Evolutionary conservation across 2,797 vertebrate genomes (phyloP).

Genomic region (Enteromius fasciolatus): DNA sequence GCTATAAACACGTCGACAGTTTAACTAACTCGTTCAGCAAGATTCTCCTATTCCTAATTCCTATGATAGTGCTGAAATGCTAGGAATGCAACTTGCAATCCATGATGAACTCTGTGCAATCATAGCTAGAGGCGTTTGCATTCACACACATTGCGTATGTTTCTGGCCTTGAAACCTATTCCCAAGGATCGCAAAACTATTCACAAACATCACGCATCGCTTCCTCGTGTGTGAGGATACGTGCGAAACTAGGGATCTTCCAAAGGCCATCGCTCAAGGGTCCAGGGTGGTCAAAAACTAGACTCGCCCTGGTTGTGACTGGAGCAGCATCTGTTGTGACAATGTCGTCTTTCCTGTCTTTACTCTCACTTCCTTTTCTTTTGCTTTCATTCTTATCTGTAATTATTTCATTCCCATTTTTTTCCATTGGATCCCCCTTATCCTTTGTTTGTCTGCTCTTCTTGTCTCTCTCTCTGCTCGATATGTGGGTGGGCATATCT

Average conservation of each 20-base stretch:
- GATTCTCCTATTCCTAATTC: not conserved
- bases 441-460: slow-evolving; percentile 56
- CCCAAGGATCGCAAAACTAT: slow-evolving; percentile 32
- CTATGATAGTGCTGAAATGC: not conserved
- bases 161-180: slow-evolving; percentile 22
- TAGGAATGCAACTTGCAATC: not conserved
- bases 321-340: slow-evolving; percentile 62
- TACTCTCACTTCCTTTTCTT: slow-evolving; percentile 57
- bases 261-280: slow-evolving; percentile 84
- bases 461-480: slow-evolving; percentile 38
- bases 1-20: not conserved
- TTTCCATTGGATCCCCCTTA: slow-evolving; percentile 59
- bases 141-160: not conserved
- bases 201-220: slow-evolving; percentile 72
- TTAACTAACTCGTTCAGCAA: not conserved
- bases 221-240: slow-evolving; percentile 78
- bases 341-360: slow-evolving; percentile 48
- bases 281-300: slow-evolving; percentile 69
- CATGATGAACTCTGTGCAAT: not conserved
- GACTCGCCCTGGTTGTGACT: slow-evolving; percentile 53
- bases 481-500: slow-evolving; percentile 45
- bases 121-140: not conserved
- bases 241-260: slow-evolving; percentile 85
- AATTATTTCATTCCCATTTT: slow-evolving; percentile 61
- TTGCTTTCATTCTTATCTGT: slow-evolving; percentile 50